These are phyloP conservation scores for Prionailurus viverrinus DNA, from an alignment of 2,113 vertebrate species.

Conservation along the genomic window DNA sequence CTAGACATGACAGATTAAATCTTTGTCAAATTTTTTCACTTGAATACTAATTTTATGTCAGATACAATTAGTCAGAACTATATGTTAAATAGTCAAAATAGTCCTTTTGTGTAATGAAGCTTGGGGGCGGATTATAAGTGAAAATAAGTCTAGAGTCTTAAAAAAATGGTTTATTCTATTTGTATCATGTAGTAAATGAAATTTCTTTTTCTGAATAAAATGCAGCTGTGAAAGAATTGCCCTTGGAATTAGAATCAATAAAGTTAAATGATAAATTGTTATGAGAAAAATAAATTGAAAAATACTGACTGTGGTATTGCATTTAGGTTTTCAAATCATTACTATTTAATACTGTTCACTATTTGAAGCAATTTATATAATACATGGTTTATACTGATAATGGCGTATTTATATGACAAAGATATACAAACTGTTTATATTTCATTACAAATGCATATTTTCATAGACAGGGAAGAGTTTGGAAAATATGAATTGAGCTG, in stretches of 20 bases:
- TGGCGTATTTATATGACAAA: not conserved
- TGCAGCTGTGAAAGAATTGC: not conserved
- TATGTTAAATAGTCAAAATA: not conserved
- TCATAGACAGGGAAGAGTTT: not conserved
- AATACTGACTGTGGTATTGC: not conserved
- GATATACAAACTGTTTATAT: not conserved
- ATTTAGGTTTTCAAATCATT: slow-evolving; percentile 25
- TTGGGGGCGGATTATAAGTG: not conserved
- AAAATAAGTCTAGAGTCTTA: slow-evolving; percentile 20
- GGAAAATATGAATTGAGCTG: not conserved
- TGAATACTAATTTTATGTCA: slow-evolving; percentile 22
- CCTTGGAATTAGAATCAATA: slow-evolving; percentile 11
- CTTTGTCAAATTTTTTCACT: slow-evolving; percentile 46
- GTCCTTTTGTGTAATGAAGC: not conserved
- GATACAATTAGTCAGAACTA: not conserved
- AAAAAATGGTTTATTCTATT: slow-evolving; percentile 27
- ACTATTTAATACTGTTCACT: not conserved
- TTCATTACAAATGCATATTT: slow-evolving; percentile 15
- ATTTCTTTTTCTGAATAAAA: slow-evolving; percentile 27
- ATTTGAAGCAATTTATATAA: not conserved
- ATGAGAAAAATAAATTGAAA: not conserved
- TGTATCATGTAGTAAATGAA: not conserved
- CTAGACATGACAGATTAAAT: slow-evolving; percentile 29
- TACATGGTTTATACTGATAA: not conserved
- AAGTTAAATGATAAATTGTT: slow-evolving; percentile 22